Percentiles rank a stretch among this genome's conserved stretches.
Evolutionary conservation across 2,888 invertebrate species (phyloP).

Genomic region (Carabus problematicus): DNA sequence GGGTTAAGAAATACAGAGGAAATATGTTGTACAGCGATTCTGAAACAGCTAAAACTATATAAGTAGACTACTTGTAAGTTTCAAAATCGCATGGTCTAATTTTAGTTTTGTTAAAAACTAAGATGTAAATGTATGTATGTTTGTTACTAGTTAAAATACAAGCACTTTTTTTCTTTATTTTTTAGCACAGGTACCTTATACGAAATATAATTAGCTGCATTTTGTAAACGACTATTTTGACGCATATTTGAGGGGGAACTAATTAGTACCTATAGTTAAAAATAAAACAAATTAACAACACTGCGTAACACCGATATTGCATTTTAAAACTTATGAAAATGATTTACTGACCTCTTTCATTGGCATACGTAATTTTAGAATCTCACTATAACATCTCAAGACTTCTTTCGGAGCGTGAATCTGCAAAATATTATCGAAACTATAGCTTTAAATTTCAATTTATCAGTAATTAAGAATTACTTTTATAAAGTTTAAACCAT

Average conservation of each 20-base stretch:
- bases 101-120: too few species aligned
- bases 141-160: too few species aligned
- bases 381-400: slow-evolving; percentile 86
- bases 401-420: slow-evolving; percentile 87
- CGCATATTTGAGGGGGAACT: slow-evolving; percentile 66
- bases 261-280: slow-evolving; percentile 67
- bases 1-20: too few species aligned
- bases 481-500: slow-evolving; percentile 81
- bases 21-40: too few species aligned
- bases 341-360: slow-evolving; percentile 78
- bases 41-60: too few species aligned
- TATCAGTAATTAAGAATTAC: slow-evolving; percentile 54
- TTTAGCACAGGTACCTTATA: slow-evolving; percentile 63
- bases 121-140: too few species aligned
- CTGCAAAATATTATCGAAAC: slow-evolving; percentile 57
- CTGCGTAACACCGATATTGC: slow-evolving; percentile 17
- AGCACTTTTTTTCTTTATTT: too few species aligned
- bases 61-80: too few species aligned
- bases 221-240: slow-evolving; percentile 68
- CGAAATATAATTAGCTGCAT: slow-evolving; percentile 71
- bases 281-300: slow-evolving; percentile 30
- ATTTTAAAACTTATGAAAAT: slow-evolving; percentile 35
- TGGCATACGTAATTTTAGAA: slow-evolving; percentile 90
- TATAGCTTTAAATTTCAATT: slow-evolving; percentile 21
- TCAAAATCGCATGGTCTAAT: too few species aligned